Conservation (phyloP, 1,140 invertebrate genomes). For the Drosophila nebulosa region DNA sequence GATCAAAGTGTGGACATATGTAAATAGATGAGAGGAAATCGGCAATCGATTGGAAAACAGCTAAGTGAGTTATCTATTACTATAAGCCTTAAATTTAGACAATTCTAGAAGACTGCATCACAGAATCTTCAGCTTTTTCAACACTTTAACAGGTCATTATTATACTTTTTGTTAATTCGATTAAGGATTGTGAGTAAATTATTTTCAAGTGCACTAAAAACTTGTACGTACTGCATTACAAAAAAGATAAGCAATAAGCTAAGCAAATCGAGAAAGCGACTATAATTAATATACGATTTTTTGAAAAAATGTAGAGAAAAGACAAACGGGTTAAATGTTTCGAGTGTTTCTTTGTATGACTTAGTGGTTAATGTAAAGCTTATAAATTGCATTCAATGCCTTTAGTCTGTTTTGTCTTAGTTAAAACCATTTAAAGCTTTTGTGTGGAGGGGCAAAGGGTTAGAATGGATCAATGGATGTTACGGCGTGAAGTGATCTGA, state of each 20-base stretch:
- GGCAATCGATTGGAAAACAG: too few relatives aligned
- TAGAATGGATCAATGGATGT: neutral
- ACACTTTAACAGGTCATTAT: too few relatives aligned
- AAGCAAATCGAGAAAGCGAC: slow-evolving; percentile 17
- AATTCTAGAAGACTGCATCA: too few relatives aligned
- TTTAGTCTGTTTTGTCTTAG: slow-evolving; percentile 33
- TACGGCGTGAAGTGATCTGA: slow-evolving; percentile 16
- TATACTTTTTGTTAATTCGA: too few relatives aligned
- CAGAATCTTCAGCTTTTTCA: too few relatives aligned
- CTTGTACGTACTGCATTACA: slow-evolving; percentile 34
- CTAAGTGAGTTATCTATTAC: too few relatives aligned
- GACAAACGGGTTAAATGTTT: too few relatives aligned
- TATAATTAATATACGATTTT: neutral
- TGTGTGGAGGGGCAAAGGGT: neutral
- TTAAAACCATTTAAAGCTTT: slow-evolving; percentile 60
- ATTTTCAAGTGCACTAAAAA: slow-evolving; percentile 41
- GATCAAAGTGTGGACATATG: too few relatives aligned
- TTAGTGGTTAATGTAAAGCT: slow-evolving; percentile 36
- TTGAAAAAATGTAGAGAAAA: too few relatives aligned
- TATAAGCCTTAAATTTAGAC: too few relatives aligned
- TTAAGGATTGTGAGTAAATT: neutral
- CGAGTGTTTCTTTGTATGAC: slow-evolving; percentile 16
- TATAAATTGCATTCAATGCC: slow-evolving; percentile 41
- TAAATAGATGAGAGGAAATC: too few relatives aligned
- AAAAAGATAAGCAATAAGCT: neutral